Evolutionary conservation across 1,140 invertebrate species (phyloP), one percentile per base, ranked within the genome.

Genomic region (Microplitis demolitor): DNA sequence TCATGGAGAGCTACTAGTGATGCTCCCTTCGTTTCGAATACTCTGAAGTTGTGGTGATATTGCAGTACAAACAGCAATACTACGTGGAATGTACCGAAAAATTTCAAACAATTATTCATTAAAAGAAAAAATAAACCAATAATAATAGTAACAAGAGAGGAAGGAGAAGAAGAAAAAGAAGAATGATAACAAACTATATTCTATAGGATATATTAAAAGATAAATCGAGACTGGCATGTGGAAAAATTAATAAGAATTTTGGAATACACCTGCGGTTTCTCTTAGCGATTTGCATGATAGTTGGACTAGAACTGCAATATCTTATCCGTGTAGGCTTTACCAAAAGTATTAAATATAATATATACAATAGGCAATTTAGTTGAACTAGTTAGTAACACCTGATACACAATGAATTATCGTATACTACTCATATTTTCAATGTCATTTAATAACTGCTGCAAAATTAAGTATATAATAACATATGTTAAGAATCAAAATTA

Each of bases 221-320:
- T 63, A 63, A 63, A 63, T 63, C 61, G 61, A 63, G 33, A 63
- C 33, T n/a, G n/a, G 13, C 13, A 34, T n/a, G 14, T 33, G 34
- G 61, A 63, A 63, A 63, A 37, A 37, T 63, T 63, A 35, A 9
- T 9, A 63, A 61, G 8, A 61, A 33, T 35, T 9, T 33, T n/a
- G 35, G n/a, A 37, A 37, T 63, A 63, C 61, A 63, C 11, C 61
- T 63, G 61, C n/a, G 61, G 61, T 63, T 63, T 63, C 61, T 37
- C 61, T 33, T 63, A n/a, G 61, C 61, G 35, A 63, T 63, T 63
- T 63, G 61, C 61, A 63, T 63, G 61, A 63, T 63, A 39, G 61
- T 13, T 45, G 61, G 61, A 35, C 33, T 35, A 24, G 34, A n/a
- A 45, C 33, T 11, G 33, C 61, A 63, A 45, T 63, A 63, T 63